Conservation (phyloP, 2,888 invertebrate species). For the Cephalotes varians region DNA sequence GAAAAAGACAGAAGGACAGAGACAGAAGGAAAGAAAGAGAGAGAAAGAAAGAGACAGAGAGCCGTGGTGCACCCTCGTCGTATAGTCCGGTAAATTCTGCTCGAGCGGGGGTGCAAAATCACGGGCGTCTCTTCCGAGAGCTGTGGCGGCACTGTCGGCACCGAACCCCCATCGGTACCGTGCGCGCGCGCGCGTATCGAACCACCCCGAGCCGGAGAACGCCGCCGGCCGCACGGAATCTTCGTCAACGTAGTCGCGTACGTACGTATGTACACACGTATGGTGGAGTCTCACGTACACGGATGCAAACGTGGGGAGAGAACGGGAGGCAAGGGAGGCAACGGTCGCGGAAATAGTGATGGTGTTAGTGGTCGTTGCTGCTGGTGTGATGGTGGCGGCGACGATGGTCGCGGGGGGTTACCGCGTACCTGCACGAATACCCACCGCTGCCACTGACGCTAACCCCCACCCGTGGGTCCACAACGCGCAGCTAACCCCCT, state of each 20-base stretch:
- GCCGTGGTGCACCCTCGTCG: slow-evolving; percentile 72
- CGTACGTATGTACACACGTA: background rate
- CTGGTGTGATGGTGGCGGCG: background rate
- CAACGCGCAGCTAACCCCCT: slow-evolving; percentile 39
- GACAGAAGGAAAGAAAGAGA: slow-evolving; percentile 30
- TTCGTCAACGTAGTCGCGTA: background rate
- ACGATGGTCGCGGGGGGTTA: slow-evolving; percentile 38
- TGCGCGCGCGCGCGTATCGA: slow-evolving; percentile 75
- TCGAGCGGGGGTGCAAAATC: slow-evolving; percentile 77
- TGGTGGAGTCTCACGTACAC: background rate
- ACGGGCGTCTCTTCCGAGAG: slow-evolving; percentile 84
- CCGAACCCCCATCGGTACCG: slow-evolving; percentile 73
- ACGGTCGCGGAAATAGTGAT: background rate
- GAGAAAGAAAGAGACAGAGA: slow-evolving; percentile 36
- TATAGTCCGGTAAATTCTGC: slow-evolving; percentile 67
- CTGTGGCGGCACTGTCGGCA: slow-evolving; percentile 84
- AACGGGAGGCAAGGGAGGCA: background rate
- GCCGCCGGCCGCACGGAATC: slow-evolving; percentile 43
- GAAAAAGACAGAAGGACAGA: background rate
- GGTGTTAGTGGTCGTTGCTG: background rate
- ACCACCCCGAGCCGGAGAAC: slow-evolving; percentile 49
- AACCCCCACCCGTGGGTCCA: slow-evolving; percentile 29
- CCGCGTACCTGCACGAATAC: slow-evolving; percentile 50
- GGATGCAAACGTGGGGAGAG: background rate
- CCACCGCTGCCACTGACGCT: slow-evolving; percentile 46